These are phyloP conservation scores for Enteromius anoplus DNA, from an alignment of 2,797 vertebrate genomes.

Conservation along the genomic window DNA sequence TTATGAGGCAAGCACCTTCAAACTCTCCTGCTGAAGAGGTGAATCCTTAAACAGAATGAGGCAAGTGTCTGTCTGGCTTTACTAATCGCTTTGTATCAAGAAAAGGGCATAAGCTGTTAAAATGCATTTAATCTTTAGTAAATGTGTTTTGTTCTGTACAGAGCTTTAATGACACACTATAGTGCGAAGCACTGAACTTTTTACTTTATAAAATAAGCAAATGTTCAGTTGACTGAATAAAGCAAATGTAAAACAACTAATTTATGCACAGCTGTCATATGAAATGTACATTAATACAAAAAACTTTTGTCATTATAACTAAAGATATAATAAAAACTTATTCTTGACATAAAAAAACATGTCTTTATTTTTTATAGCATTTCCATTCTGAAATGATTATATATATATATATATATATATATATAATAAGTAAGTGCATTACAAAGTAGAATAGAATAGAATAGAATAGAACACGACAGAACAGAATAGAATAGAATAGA, in stretches of 20 bases:
- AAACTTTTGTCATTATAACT: background rate
- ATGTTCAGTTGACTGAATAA: background rate
- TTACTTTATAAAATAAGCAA: background rate
- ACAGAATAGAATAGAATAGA: no score
- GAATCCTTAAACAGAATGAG: constrained; percentile 33
- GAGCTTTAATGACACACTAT: background rate
- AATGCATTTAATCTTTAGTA: constrained; percentile 18
- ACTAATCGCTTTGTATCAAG: constrained; percentile 16
- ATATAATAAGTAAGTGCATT: no score
- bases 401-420: no score
- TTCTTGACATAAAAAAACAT: background rate
- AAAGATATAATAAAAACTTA: background rate
- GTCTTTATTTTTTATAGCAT: no score
- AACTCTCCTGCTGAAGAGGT: constrained; percentile 30
- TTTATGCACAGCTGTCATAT: background rate
- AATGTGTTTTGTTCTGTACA: constrained; percentile 8
- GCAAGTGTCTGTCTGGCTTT: constrained; percentile 22
- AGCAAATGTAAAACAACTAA: background rate
- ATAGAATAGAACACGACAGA: background rate
- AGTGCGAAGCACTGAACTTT: background rate
- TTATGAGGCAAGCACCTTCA: constrained; percentile 41
- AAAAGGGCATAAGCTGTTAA: constrained; percentile 27
- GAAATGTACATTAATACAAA: background rate
- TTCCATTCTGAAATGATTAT: background rate
- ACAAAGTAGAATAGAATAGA: background rate